Evolutionary conservation across 1,140 invertebrate genomes (phyloP), one percentile per base, ranked within the genome.

Genomic region (Bemisia tabaci): DNA sequence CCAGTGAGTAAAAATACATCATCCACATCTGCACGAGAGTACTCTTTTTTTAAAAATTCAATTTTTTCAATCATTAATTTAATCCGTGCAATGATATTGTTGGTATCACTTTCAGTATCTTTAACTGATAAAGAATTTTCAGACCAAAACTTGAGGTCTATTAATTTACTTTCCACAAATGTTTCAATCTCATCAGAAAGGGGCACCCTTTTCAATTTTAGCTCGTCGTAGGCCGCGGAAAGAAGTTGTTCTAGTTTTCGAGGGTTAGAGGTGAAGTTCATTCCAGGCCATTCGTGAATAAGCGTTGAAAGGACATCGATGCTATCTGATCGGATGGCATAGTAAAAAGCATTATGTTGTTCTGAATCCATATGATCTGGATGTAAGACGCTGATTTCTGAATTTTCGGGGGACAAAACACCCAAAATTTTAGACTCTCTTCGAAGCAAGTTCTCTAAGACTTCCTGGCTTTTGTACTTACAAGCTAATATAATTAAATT

Each of bases 201-300:
- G 22, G n/a, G 25, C 25, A 68, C 25, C n/a, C 66, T 68, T 12
- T 68, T 62, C 22, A 68, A n/a, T 25, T 62, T 66, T 59, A 68
- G 27, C 58, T 68, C 64, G n/a, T 68, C 61, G 60, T 68, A 68
- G 33, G 64, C 26, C 63, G 1, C 0, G 22, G 68, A 65, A 58
- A 68, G 64, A 17, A 66, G 17, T 25, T 62, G 26, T 11, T 63
- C 58, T 58, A 68, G 66, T 22, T 63, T 39, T 21, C 9, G 12
- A n/a, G 33, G 22, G 58, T 65, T 17, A 63, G 1, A 1, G 63
- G 26, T 1, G 21, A 68, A 58, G 59, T 63, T 62, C 12, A 63
- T 61, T 27, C 65, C 62, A 1, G 68, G 65, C 68, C 68, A 68
- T 39, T 68, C 66, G 62, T 64, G 63, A 59, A 68, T 66, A 24